Conservation (phyloP, 2,797 vertebrate genomes). For the Myiotriccus ornatus region DNA sequence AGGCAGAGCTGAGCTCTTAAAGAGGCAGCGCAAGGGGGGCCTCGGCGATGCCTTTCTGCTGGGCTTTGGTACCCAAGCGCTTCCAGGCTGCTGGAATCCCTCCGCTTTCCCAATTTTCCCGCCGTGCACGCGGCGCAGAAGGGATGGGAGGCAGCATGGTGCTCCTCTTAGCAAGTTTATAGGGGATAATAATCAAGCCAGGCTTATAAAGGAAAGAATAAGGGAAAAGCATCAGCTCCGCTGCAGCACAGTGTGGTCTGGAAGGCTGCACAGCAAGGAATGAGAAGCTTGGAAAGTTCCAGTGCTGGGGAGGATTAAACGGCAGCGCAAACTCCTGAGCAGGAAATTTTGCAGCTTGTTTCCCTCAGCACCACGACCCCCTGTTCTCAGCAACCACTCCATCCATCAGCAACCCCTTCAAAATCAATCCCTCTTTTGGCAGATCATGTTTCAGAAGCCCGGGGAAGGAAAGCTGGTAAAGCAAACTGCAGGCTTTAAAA, state of each 20-base stretch:
- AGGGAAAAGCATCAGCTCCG: neutral
- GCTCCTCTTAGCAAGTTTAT: neutral
- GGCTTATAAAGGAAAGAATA: neutral
- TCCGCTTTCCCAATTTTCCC: neutral
- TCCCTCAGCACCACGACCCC: accelerated
- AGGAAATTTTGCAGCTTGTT: neutral
- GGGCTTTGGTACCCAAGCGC: neutral
- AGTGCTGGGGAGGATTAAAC: neutral
- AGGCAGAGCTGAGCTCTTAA: neutral
- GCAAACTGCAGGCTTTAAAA: neutral
- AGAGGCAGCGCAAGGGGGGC: neutral
- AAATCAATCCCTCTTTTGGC: neutral
- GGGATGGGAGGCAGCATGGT: neutral
- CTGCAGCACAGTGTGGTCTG: neutral
- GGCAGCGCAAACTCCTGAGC: neutral
- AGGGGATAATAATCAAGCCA: neutral
- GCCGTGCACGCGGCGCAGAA: accelerated
- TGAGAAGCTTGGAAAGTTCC: neutral
- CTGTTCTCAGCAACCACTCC: neutral
- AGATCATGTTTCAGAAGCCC: neutral
- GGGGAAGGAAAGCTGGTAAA: neutral
- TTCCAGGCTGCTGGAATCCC: accelerated
- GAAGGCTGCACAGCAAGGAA: neutral
- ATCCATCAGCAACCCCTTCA: neutral
- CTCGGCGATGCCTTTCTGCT: accelerated